phyloP scores from a whole-genome alignment of 2,797 vertebrate species.

The Hypotaenidia philippensis region DNA sequence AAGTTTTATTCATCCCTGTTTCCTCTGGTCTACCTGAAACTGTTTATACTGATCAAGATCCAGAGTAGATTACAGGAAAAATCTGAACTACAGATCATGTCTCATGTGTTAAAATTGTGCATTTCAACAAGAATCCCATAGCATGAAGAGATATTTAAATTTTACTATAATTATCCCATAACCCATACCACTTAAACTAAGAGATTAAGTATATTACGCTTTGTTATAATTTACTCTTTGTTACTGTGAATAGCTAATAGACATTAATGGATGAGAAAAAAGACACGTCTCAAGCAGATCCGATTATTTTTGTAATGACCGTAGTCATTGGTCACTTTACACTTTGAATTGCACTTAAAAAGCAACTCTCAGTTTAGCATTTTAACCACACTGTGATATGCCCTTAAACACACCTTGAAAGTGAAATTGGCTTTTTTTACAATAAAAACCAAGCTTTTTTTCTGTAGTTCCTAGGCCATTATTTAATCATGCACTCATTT shows the following conservation, averaged over 20 bases:
- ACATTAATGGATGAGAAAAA: background rate
- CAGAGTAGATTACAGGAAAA: background rate
- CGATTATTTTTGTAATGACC: background rate
- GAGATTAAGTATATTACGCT: too few relatives aligned
- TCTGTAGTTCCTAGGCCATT: background rate
- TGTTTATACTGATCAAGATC: background rate
- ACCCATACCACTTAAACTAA: background rate
- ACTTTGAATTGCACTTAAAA: background rate
- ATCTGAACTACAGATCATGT: too few relatives aligned
- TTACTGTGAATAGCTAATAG: too few relatives aligned
- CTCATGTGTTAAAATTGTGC: background rate
- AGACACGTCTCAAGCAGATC: background rate
- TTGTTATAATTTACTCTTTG: background rate
- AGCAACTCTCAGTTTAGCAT: background rate
- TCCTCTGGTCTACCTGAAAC: background rate
- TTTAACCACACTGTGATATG: fast-evolving
- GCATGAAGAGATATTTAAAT: background rate
- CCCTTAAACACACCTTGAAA: background rate
- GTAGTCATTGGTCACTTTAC: background rate
- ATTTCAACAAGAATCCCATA: background rate
- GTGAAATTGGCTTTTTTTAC: background rate
- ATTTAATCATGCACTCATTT: background rate
- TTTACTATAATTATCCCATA: background rate
- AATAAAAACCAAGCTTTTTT: background rate
- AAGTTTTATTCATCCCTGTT: background rate